These are phyloP conservation scores for Diplogasteroides magnus DNA, from an alignment of 1,140 invertebrate genomes.

Conservation along the genomic window DNA sequence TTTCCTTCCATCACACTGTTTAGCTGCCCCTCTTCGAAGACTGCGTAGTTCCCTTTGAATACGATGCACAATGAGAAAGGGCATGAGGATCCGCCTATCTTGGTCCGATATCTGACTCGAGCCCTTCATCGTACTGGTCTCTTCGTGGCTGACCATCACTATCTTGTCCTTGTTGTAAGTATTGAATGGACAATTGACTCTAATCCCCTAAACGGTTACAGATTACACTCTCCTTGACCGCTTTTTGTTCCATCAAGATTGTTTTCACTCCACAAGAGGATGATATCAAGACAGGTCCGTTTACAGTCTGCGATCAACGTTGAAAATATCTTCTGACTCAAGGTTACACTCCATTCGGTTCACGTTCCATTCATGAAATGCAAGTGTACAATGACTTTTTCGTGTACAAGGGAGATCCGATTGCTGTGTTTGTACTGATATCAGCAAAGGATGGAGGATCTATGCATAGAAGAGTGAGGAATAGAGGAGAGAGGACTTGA, in stretches of 20 bases:
- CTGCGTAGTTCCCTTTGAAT: neutral
- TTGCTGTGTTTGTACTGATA: slow-evolving; percentile 24
- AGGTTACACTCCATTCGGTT: slow-evolving; percentile 28
- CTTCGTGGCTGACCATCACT: slow-evolving; percentile 26
- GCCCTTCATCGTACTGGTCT: slow-evolving; percentile 13
- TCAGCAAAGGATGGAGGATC: slow-evolving; percentile 13
- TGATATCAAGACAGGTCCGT: slow-evolving; percentile 32
- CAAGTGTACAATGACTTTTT: slow-evolving; percentile 26
- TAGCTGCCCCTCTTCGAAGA: neutral
- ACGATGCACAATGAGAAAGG: neutral
- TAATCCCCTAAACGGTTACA: slow-evolving; percentile 9
- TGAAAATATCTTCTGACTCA: neutral
- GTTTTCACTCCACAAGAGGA: slow-evolving; percentile 28
- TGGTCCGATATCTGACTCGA: slow-evolving; percentile 25
- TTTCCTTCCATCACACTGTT: neutral
- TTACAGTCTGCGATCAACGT: neutral
- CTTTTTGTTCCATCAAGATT: slow-evolving; percentile 26
- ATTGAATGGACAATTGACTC: neutral
- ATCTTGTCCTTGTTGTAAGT: slow-evolving; percentile 19
- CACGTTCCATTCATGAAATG: slow-evolving; percentile 22
- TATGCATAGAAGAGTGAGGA: neutral
- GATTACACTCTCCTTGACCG: slow-evolving; percentile 21
- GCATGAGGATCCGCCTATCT: slow-evolving; percentile 15
- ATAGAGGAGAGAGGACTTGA: slow-evolving; percentile 14
- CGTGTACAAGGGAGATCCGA: slow-evolving; percentile 21